These are phyloP conservation scores for Tragelaphus oryx DNA, from an alignment of 2,797 vertebrate species.

Conservation along the genomic window DNA sequence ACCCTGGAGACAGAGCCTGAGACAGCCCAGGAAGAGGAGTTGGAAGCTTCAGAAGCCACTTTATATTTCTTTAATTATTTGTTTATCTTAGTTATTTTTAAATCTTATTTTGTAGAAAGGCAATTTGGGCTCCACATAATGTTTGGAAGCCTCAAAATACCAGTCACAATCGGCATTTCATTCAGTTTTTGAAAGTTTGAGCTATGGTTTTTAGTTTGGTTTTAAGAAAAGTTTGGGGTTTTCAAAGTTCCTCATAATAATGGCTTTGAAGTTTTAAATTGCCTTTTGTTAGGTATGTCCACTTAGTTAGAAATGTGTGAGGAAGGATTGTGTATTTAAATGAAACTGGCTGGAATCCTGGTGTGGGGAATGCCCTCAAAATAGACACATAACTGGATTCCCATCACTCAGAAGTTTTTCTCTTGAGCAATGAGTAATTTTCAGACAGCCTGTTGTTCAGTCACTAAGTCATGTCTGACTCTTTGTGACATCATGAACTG, in stretches of 20 bases:
- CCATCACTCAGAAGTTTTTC: neutral
- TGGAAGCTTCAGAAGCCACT: neutral
- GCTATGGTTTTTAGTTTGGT: neutral
- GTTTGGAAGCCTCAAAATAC: neutral
- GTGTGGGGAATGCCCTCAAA: neutral
- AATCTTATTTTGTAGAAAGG: neutral
- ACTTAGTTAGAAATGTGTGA: neutral
- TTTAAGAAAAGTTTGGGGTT: neutral
- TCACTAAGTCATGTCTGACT: neutral
- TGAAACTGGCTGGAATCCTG: neutral
- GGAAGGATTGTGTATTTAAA: neutral
- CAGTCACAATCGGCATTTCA: neutral
- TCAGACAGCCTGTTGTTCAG: neutral
- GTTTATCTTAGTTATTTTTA: neutral
- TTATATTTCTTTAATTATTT: neutral
- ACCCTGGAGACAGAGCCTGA: neutral
- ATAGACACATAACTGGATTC: neutral
- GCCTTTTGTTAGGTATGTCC: neutral
- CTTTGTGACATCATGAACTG: neutral
- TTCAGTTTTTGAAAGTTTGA: neutral
- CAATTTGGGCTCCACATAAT: neutral
- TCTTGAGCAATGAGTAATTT: neutral
- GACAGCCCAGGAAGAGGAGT: neutral
- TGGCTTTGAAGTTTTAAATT: neutral
- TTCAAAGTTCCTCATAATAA: neutral